Conservation (phyloP, 2,797 vertebrate species). For the Cheirogaleus major region DNA sequence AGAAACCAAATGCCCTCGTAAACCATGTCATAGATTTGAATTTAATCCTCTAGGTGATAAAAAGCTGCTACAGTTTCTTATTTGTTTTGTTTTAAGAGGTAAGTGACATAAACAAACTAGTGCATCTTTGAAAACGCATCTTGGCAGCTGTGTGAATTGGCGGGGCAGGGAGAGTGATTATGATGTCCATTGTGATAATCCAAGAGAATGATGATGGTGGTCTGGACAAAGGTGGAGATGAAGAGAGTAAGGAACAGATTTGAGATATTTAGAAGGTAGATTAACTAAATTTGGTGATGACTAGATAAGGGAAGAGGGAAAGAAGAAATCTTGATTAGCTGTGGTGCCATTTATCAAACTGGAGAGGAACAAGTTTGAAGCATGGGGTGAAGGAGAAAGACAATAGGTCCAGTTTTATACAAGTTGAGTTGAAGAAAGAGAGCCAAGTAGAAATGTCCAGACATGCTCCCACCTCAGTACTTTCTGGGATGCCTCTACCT, state of each 20-base stretch:
- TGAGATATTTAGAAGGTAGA: neutral
- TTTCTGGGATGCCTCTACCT: neutral
- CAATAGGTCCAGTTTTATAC: neutral
- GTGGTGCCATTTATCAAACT: neutral
- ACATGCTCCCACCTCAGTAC: neutral
- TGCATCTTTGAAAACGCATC: neutral
- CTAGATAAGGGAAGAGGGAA: neutral
- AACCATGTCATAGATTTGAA: neutral
- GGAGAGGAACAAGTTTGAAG: neutral
- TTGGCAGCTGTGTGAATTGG: neutral
- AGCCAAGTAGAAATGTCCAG: neutral
- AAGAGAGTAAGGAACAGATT: neutral
- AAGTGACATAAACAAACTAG: neutral
- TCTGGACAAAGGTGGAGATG: neutral
- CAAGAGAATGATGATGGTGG: neutral
- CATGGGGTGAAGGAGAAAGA: neutral
- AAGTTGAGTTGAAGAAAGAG: neutral
- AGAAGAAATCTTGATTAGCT: neutral
- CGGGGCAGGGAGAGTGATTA: neutral
- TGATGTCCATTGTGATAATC: neutral
- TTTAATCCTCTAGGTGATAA: neutral
- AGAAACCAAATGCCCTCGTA: neutral
- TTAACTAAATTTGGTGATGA: neutral
- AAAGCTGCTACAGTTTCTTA: neutral
- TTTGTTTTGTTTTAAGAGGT: neutral